phyloP scores from a whole-genome alignment of 2,888 invertebrate species.

The Drosophila subquinaria region DNA sequence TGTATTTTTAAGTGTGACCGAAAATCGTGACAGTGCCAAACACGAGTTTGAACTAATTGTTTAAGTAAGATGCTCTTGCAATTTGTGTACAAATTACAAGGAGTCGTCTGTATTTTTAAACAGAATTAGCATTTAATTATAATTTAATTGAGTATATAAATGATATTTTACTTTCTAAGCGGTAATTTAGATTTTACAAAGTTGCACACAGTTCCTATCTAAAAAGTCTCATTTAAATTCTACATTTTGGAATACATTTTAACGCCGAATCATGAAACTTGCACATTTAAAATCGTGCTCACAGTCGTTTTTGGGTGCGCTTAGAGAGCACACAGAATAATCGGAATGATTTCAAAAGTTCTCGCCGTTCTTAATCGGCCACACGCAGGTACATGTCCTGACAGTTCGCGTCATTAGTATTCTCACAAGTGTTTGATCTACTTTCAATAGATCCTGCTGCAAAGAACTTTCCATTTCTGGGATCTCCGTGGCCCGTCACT shows the following conservation, averaged over 20 bases:
- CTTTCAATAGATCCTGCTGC: slow-evolving; percentile 11
- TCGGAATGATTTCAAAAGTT: slow-evolving; percentile 5
- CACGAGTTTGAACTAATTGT: no score
- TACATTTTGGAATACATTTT: neutral
- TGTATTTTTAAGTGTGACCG: no score
- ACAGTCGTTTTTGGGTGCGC: neutral
- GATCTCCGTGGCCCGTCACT: slow-evolving; percentile 10
- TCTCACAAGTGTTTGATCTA: neutral
- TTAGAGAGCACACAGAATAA: no score
- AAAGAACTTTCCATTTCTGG: neutral
- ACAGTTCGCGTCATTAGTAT: neutral
- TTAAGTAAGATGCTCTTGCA: no score
- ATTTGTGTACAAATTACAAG: no score
- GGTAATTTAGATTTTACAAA: no score
- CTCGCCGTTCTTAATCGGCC: neutral
- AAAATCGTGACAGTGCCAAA: no score
- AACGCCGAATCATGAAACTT: neutral
- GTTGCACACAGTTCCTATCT: no score
- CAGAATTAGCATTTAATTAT: no score
- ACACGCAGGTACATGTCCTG: neutral
- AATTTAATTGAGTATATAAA: no score
- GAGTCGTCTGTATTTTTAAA: no score
- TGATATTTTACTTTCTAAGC: no score
- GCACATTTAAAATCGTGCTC: neutral
- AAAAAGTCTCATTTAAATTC: neutral